Evolutionary conservation across 2,888 invertebrate genomes (phyloP).

Genomic region (Tipula vernalis): DNA sequence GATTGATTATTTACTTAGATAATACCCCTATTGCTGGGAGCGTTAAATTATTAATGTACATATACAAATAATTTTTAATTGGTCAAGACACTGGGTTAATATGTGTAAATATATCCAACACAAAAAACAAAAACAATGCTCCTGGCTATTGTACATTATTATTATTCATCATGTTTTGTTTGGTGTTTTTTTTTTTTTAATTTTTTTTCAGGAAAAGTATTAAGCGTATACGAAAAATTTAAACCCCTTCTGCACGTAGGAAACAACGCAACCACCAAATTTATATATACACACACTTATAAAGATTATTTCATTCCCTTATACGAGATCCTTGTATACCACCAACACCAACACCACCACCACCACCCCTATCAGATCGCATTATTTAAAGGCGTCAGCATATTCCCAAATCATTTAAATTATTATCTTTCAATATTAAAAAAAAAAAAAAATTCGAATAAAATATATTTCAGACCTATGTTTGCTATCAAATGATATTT

Average conservation of each 20-base stretch:
- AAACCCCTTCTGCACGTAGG: background rate
- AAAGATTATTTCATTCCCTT: background rate
- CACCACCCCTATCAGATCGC: background rate
- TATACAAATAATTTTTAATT: background rate
- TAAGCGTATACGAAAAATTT: background rate
- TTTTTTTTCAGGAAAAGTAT: background rate
- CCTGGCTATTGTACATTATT: background rate
- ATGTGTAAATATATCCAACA: background rate
- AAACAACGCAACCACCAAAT: background rate
- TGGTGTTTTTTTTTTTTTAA: background rate
- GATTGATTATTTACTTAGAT: background rate
- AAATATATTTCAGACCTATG: conserved; percentile 48
- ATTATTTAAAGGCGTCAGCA: background rate
- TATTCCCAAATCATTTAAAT: background rate
- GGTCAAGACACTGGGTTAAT: background rate
- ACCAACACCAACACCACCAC: background rate
- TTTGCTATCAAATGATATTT: conserved; percentile 73
- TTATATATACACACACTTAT: background rate
- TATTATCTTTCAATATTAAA: background rate
- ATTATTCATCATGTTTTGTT: background rate
- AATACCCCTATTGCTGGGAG: background rate
- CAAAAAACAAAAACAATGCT: background rate
- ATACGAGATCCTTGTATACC: background rate
- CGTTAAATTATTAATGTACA: background rate
- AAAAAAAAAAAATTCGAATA: background rate